A percentile compares a stretch with the other conserved stretches of the same genome.
phyloP scores from a whole-genome alignment of 2,113 vertebrate species.

The Stigmatopora nigra region DNA sequence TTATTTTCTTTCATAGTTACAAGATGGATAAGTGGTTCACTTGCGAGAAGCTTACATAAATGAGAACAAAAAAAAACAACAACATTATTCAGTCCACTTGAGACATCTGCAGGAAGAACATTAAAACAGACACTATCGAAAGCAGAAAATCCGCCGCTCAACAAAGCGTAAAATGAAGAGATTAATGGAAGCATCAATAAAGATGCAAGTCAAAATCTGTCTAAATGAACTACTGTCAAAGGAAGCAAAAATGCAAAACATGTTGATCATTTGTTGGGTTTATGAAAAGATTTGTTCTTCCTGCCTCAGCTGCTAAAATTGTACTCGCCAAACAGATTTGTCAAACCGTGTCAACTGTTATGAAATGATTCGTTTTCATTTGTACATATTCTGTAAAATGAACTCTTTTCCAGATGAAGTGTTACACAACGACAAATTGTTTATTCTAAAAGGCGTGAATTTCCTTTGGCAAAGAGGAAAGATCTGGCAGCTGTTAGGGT shows the following conservation, averaged over 20 bases:
- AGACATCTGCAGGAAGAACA: neutral
- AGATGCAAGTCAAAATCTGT: neutral
- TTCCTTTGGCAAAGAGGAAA: slow-evolving; percentile 9
- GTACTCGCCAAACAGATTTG: neutral
- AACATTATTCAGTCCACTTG: neutral
- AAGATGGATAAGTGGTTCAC: neutral
- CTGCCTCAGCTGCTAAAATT: slow-evolving; percentile 12
- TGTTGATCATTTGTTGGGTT: neutral
- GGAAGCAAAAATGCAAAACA: neutral
- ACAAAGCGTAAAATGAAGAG: neutral
- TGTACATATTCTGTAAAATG: neutral
- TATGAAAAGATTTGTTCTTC: slow-evolving; percentile 1
- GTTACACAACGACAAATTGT: slow-evolving; percentile 2
- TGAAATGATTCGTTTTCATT: neutral
- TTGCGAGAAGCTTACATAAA: neutral
- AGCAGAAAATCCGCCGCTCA: slow-evolving; percentile 1
- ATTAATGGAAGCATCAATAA: neutral
- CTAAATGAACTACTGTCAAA: neutral
- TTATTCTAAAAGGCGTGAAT: slow-evolving; percentile 8
- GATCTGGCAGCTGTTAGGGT: slow-evolving; percentile 42
- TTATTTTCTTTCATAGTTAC: slow-evolving; percentile 6
- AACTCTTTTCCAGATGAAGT: neutral
- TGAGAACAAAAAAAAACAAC: neutral
- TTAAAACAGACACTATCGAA: slow-evolving; percentile 1
- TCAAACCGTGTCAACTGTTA: neutral